Evolutionary conservation across 2,888 invertebrate species (phyloP), one percentile per base, ranked within the genome.

Genomic region (Scelioninae gen. 2): DNA sequence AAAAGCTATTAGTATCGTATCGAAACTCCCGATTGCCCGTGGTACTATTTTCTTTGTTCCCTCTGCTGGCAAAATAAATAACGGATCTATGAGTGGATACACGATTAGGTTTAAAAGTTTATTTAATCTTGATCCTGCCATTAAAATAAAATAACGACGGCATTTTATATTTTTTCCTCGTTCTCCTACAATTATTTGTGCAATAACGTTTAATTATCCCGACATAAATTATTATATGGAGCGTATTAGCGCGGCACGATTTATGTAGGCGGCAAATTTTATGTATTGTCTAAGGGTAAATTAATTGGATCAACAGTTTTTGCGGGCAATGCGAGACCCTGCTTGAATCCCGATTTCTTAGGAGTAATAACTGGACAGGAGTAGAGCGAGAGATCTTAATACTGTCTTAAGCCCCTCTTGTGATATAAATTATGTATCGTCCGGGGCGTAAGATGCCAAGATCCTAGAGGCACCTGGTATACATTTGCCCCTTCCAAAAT

Each of bases 401-500:
- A 84, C 85, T 84, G 84, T 83, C 83, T 84, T 85, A 85, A 86
- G 86, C 84, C 84, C 81, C 80, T 79, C 80, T 80, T 80, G 83
- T 82, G 82, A 85, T 85, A 86, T 86, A 86, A 86, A 86, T 86
- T 86, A 86, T 86, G 86, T 85, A 86, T 86, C 86, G 86, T 82
- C 79, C 81, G 79, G 78, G 80, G 81, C 81, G 80, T 85, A 86
- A 86, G 86, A 85, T 83, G 84, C 84, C 79, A 79, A 82, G 85
- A 86, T 84, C 83, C 83, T 79, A 79, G 79, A 83, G 85, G 83
- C 86, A 86, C 86, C 86, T 86, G 86, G 84, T 84, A 84, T 84
- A 82, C 82, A 80, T 80, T 77, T 75, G 61, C 76, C 71, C 78
- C 76, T 75, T 67, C 67, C 41, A 39, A 37, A 10, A 55, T 50